Evolutionary conservation across 1,140 invertebrate species (phyloP), one percentile per base, ranked within the genome.

Genomic region (Drosophila novamexicana): DNA sequence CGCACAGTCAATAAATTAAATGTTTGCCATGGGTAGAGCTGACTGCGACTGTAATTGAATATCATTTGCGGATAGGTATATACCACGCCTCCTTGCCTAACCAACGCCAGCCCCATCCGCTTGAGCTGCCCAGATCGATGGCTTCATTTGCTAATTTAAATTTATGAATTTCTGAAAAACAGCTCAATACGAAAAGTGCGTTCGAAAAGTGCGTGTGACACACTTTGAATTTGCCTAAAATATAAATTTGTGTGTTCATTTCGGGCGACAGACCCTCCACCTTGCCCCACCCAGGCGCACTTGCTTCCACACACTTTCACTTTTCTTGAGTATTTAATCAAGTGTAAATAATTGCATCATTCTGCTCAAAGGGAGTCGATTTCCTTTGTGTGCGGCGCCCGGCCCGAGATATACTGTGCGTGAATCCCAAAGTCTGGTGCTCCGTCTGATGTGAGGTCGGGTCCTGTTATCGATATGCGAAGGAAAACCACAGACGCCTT

Each of bases 241-340:
- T 63, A 45, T 39, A 18, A 22, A 47, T 52, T 49, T 47, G 1
- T 40, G 56, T 22, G 57, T 16, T 37, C 36, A 16, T 58, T 58
- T 22, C 16, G 16, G 1, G 37, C 22, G 53, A 12, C 50, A 53
- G 22, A 29, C n/a, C 2, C 22, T 22, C 22, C 22, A 22, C 49
- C 45, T 16, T 57, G 12, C 12, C 14, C 9, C 32, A 9, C 49
- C 34, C 45, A 22, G 29, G 14, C 52, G 7, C 67, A 75, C 83
- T 86, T 82, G 79, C 74, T 89, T 88, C 80, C 84, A 78, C 84
- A 82, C 84, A 88, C 84, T 88, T 88, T 88, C 84, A 89, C 80
- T 88, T 88, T 88, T 81, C 84, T 88, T 88, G 85, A 89, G 84
- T 84, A 84, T 88, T 88, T 88, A 88, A 88, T 88, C 84, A 88